Percentiles rank a stretch among this genome's conserved stretches.
These are phyloP conservation scores for Neosalanx taihuensis DNA, from an alignment of 2,797 vertebrate genomes.

Conservation along the genomic window DNA sequence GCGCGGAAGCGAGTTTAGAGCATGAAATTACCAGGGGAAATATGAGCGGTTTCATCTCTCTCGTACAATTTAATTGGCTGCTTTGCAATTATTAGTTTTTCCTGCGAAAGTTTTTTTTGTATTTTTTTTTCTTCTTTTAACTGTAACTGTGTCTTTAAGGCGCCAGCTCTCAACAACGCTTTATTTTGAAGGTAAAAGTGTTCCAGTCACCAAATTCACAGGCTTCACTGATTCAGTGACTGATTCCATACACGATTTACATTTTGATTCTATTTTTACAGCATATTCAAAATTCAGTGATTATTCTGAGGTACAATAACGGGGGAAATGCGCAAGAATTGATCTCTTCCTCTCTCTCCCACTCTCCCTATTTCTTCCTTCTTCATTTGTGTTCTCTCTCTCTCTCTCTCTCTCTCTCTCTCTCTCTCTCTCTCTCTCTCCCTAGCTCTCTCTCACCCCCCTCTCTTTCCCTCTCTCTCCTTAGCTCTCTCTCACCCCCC, in stretches of 20 bases:
- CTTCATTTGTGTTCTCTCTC: too few relatives aligned
- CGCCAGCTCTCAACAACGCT: slow-evolving; percentile 74
- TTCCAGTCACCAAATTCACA: slow-evolving; percentile 23
- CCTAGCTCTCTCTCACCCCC: neutral
- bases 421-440: too few relatives aligned
- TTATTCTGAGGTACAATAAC: neutral
- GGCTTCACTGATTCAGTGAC: slow-evolving; percentile 54
- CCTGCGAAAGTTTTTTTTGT: slow-evolving; percentile 98
- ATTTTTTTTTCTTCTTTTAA: slow-evolving; percentile 78
- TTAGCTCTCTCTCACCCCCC: slow-evolving; percentile 23
- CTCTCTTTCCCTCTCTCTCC: slow-evolving; percentile 24
- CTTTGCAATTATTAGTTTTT: slow-evolving; percentile 99
- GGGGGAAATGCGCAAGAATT: neutral
- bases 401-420: too few relatives aligned
- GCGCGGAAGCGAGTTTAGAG: slow-evolving; percentile 98
- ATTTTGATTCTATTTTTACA: slow-evolving; percentile 36
- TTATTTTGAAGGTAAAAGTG: slow-evolving; percentile 19
- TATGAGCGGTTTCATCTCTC: slow-evolving; percentile 99
- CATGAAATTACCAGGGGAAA: slow-evolving; percentile 99
- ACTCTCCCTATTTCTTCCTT: too few relatives aligned
- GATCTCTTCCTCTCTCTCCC: neutral
- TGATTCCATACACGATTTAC: slow-evolving; percentile 48
- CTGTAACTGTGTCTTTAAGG: slow-evolving; percentile 99
- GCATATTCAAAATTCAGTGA: slow-evolving; percentile 49
- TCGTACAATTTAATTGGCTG: slow-evolving; percentile 99